These are phyloP conservation scores for Anguilla obscura DNA, from an alignment of 2,797 vertebrate species.

Conservation along the genomic window DNA sequence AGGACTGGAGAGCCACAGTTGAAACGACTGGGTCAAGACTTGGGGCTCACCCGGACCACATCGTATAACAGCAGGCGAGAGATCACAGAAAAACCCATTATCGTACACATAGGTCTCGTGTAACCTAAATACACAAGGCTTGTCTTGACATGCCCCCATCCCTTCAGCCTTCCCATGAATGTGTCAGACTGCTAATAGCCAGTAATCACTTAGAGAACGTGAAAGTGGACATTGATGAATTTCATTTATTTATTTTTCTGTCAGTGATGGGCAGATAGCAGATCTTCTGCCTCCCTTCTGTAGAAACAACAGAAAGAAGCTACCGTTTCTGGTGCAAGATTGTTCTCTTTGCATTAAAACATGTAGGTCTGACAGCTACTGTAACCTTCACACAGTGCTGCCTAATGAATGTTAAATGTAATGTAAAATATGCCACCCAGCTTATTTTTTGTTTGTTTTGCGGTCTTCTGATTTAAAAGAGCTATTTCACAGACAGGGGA, in stretches of 20 bases:
- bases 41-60: neutral
- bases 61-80: neutral
- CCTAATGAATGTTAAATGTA: neutral
- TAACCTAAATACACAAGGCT: neutral
- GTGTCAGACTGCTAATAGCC: neutral
- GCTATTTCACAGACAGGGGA: neutral
- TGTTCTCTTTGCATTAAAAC: neutral
- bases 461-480: neutral
- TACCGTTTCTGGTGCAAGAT: neutral
- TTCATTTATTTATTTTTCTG: neutral
- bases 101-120: neutral
- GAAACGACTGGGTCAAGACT: neutral
- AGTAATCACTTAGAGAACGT: neutral
- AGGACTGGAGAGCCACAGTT: neutral
- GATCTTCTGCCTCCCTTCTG: neutral
- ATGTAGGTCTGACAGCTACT: neutral
- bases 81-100: constrained; percentile 2
- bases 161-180: neutral
- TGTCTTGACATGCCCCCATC: neutral
- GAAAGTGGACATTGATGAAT: neutral
- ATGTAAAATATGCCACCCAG: neutral
- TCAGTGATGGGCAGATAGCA: neutral
- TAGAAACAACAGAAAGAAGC: neutral
- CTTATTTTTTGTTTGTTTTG: too few species aligned
- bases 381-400: neutral